phyloP scores from a whole-genome alignment of 2,888 invertebrate genomes.

The Orchesellides sinensis region DNA sequence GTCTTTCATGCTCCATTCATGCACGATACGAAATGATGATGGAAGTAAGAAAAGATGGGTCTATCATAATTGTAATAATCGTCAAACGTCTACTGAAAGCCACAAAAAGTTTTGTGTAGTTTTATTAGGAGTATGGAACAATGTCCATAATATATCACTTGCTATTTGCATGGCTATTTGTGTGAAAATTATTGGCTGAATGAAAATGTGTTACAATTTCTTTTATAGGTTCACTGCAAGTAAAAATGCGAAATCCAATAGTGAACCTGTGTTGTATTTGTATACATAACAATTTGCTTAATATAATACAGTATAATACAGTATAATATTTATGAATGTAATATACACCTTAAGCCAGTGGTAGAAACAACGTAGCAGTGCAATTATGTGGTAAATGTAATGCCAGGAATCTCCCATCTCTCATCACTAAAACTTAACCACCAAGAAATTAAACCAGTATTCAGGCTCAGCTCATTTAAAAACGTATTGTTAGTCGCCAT shows the following conservation, averaged over 20 bases:
- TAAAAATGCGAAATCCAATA: too few relatives aligned
- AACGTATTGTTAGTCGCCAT: conserved; percentile 47
- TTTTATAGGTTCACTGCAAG: too few relatives aligned
- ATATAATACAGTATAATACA: too few relatives aligned
- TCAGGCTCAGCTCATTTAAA: conserved; percentile 58
- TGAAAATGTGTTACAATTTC: too few relatives aligned
- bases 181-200: too few relatives aligned
- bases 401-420: conserved; percentile 57
- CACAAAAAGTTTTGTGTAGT: conserved; percentile 23
- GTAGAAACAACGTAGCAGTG: conserved; percentile 5
- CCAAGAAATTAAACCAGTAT: conserved; percentile 68
- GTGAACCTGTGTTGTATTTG: too few relatives aligned
- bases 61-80: conserved; percentile 8
- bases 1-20: conserved; percentile 4
- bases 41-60: conserved; percentile 1
- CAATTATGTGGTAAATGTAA: conserved; percentile 65
- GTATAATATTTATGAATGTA: not conserved
- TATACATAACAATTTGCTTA: too few relatives aligned
- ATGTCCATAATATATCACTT: too few relatives aligned
- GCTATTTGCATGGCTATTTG: too few relatives aligned
- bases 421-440: conserved; percentile 38
- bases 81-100: conserved; percentile 12
- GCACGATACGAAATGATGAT: not conserved
- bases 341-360: not conserved
- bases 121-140: conserved; percentile 12